These are phyloP conservation scores for Philopedon plagiatum DNA, from an alignment of 2,888 invertebrate genomes.

Conservation along the genomic window DNA sequence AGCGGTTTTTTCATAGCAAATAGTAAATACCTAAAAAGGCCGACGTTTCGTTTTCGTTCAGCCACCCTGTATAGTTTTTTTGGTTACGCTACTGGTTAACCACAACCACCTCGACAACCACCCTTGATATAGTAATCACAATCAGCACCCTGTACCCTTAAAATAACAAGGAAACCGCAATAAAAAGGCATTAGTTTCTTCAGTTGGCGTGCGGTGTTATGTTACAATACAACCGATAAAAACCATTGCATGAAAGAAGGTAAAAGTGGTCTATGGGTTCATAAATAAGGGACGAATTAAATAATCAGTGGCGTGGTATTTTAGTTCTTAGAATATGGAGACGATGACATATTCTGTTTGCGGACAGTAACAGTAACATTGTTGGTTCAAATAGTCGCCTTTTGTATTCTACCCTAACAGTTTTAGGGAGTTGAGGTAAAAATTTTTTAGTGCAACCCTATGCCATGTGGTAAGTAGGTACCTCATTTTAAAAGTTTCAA, in stretches of 20 bases:
- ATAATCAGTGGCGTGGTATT: conserved; percentile 16
- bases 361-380: no score
- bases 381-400: no score
- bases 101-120: no score
- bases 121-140: conserved; percentile 22
- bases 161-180: conserved; percentile 37
- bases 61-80: background rate
- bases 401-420: no score
- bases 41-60: no score
- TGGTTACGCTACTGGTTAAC: background rate
- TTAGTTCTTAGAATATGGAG: background rate
- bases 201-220: conserved; percentile 38
- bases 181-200: conserved; percentile 45
- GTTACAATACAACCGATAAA: conserved; percentile 40
- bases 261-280: conserved; percentile 37
- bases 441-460: no score
- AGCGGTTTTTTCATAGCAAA: no score
- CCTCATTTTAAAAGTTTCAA: no score
- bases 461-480: no score
- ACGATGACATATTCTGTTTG: no score
- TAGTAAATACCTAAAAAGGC: no score
- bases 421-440: no score
- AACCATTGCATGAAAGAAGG: conserved; percentile 34
- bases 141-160: conserved; percentile 21
- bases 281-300: conserved; percentile 34